These are phyloP conservation scores for Hippolais icterina DNA, from an alignment of 2,113 vertebrate species.

Conservation along the genomic window DNA sequence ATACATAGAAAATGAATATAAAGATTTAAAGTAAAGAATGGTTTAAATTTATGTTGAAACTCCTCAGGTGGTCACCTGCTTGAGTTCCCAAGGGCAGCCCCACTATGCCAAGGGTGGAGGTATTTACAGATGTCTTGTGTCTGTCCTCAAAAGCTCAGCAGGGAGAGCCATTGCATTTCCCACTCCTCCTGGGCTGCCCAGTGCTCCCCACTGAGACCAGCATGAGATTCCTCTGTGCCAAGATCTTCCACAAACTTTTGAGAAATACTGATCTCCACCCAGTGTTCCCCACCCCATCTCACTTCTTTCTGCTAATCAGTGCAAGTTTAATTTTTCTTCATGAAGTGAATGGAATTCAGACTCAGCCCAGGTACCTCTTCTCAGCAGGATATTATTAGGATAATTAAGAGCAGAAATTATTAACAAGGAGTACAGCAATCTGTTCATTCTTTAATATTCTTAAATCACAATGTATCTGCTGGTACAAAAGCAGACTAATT, in stretches of 20 bases:
- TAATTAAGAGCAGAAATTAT: background rate
- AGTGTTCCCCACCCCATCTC: background rate
- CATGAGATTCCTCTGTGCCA: background rate
- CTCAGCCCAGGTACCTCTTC: background rate
- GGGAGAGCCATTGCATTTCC: background rate
- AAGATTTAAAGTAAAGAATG: background rate
- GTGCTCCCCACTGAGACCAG: no score
- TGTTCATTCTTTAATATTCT: background rate
- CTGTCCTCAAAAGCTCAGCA: background rate
- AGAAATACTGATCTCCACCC: background rate
- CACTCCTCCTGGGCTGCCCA: background rate
- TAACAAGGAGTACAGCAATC: background rate
- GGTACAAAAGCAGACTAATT: background rate
- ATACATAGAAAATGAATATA: background rate
- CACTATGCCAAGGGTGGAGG: no score
- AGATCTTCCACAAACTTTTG: background rate
- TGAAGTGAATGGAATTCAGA: conserved; percentile 45
- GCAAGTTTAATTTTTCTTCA: background rate
- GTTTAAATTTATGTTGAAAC: background rate
- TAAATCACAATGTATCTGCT: background rate
- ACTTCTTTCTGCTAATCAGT: background rate
- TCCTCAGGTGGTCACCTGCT: background rate
- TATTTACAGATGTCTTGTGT: background rate
- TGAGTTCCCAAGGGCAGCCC: background rate
- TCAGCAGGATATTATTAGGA: background rate